Evolutionary conservation across 23 tunicate genomes (phyloP), one percentile per base, ranked within the genome.

Genomic region (Halocynthia roretzi): DNA sequence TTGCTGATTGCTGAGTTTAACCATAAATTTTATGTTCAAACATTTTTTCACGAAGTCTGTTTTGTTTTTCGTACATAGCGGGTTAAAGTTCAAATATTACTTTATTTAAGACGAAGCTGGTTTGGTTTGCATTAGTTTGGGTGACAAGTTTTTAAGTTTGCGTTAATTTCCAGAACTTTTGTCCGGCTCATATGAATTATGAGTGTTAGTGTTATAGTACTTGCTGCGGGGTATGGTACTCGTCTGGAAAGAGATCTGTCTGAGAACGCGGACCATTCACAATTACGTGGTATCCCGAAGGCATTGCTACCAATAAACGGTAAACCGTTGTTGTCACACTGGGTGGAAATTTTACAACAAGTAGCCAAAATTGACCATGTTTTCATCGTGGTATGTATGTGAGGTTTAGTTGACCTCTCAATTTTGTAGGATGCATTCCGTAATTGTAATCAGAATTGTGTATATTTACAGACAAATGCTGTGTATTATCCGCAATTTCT

Each of bases 141-240:
- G 44, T 1, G 44, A 31, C 4, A 31, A 31, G 44, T 31, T 31
- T 31, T 31, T 1, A 0, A 4, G 44, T 31, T 31, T 31, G 44
- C 1, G 44, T 31, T 31, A 31, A 31, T 31, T 31, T 31, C 44
- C 44, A 31, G 44, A 31, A 31, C 2, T 31, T 31, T 31, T 0
- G 44, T 31, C 44, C 44, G 44, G 44, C 44, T 31, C 44, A 71
- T 11, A 50, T 11, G 48, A 10, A 71, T 11, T 20, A 54, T 74
- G 78, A 64, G 78, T 8, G 83, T 93, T 83, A 93, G 87, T 10
- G 98, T 86, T 15, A 57, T 93, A 8, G 64, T 93, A 8, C 56
- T 93, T 10, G 84, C 76, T 52, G 98, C 95, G 65, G 98, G 98
- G 14, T 84, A 83, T 79, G 98, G 98, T 15, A 93, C 98, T 8